A percentile compares a stretch with the other conserved stretches of the same genome.
Evolutionary conservation across 1,140 invertebrate species (phyloP).

Genomic region (Drosophila pseudoananassae): DNA sequence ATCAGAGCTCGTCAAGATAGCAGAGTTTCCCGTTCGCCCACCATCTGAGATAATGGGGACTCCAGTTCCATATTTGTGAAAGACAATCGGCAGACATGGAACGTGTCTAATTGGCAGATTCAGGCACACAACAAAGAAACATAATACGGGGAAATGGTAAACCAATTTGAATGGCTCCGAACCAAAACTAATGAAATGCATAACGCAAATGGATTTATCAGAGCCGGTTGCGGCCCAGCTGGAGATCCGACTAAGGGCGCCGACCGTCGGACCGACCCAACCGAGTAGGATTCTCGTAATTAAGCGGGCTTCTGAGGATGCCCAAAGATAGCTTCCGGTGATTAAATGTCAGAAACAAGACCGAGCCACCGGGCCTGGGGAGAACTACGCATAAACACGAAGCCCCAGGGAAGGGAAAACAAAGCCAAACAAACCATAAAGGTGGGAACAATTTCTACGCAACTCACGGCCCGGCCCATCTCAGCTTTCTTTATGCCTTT

Average conservation of each 20-base stretch:
- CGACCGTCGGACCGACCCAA: constrained; percentile 1
- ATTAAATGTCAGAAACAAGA: constrained; percentile 67
- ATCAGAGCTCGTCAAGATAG: constrained; percentile 25
- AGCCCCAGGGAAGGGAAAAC: constrained; percentile 23
- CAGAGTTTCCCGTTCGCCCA: constrained; percentile 9
- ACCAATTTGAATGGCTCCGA: constrained; percentile 55
- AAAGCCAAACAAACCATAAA: constrained; percentile 58
- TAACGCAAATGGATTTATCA: constrained; percentile 63
- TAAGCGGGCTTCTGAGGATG: constrained; percentile 61
- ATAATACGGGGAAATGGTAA: constrained; percentile 49
- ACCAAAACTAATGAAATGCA: constrained; percentile 38
- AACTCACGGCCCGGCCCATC: constrained; percentile 12
- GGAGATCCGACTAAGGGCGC: constrained; percentile 36
- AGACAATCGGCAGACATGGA: constrained; percentile 35
- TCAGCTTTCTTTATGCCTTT: constrained; percentile 48
- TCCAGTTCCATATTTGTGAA: constrained; percentile 43
- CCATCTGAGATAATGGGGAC: constrained; percentile 16
- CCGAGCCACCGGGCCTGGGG: constrained; percentile 15
- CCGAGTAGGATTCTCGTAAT: constrained; percentile 50
- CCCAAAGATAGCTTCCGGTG: constrained; percentile 72
- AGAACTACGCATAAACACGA: constrained; percentile 38
- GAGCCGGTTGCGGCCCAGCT: constrained; percentile 37
- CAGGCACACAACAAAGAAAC: constrained; percentile 23
- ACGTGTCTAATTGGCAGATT: constrained; percentile 67
- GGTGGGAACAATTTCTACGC: constrained; percentile 75